These are phyloP conservation scores for Clarias gariepinus DNA, from an alignment of 2,113 vertebrate genomes.

Conservation along the genomic window DNA sequence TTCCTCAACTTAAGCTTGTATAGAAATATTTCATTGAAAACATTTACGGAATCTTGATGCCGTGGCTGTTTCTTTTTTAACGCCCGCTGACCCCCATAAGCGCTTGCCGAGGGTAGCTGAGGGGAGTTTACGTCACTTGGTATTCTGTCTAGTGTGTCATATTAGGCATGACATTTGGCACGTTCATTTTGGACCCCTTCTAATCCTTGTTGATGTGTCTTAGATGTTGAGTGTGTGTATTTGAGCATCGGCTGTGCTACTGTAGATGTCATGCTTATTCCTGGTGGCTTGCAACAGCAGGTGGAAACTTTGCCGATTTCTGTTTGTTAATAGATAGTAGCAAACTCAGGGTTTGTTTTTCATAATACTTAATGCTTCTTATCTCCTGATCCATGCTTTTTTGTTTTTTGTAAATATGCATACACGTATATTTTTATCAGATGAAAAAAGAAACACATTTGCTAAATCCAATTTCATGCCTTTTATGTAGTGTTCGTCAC, in stretches of 20 bases:
- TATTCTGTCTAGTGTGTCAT: slow-evolving; percentile 43
- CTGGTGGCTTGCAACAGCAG: slow-evolving; percentile 21
- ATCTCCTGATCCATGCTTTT: no score
- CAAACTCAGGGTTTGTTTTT: neutral
- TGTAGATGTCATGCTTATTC: slow-evolving; percentile 18
- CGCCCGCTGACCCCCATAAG: neutral
- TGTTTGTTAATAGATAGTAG: neutral
- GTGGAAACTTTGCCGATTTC: slow-evolving; percentile 10
- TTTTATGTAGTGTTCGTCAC: no score
- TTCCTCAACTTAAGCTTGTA: neutral
- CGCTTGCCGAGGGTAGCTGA: neutral
- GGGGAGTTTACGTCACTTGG: slow-evolving; percentile 29
- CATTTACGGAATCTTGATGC: neutral
- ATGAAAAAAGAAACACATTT: no score
- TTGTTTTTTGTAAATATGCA: no score
- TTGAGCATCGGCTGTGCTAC: slow-evolving; percentile 5
- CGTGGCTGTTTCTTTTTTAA: neutral
- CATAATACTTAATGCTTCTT: no score
- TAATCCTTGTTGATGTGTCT: slow-evolving; percentile 33
- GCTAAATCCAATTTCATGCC: no score
- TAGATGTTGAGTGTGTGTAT: slow-evolving; percentile 28
- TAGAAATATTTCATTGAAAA: neutral
- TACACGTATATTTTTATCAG: no score
- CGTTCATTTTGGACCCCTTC: slow-evolving; percentile 36
- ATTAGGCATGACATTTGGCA: slow-evolving; percentile 47